Evolutionary conservation across 2,113 vertebrate species (phyloP).

Genomic region (Montifringilla adamsi): DNA sequence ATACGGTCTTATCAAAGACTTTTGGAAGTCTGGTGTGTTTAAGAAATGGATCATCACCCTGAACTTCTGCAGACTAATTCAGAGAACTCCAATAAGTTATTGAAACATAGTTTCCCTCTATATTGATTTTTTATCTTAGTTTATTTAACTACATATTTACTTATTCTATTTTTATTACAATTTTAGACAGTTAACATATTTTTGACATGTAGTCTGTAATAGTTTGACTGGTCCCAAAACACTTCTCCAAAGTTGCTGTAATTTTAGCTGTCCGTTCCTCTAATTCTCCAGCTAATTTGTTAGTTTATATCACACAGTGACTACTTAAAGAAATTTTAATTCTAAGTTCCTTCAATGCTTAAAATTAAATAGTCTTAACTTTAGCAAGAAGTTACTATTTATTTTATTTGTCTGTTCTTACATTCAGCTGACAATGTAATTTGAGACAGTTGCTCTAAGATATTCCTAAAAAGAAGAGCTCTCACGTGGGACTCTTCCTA

Average conservation of each 20-base stretch:
- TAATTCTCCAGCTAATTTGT: background rate
- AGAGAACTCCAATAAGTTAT: background rate
- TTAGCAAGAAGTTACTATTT: background rate
- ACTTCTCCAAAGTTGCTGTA: background rate
- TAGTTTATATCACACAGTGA: background rate
- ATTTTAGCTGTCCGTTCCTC: background rate
- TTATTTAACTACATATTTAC: background rate
- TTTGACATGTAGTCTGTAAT: background rate
- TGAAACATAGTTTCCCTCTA: background rate
- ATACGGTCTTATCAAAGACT: background rate
- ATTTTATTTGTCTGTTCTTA: background rate
- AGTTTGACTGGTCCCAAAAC: background rate
- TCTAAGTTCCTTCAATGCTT: background rate
- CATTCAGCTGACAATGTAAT: background rate
- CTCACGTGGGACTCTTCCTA: fast-evolving
- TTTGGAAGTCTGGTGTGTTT: background rate
- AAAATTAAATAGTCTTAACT: background rate
- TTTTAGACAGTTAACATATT: background rate
- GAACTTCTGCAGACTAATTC: background rate
- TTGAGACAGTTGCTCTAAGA: background rate
- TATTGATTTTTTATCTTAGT: background rate
- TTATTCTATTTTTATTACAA: background rate
- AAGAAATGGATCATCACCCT: background rate
- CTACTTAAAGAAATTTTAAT: background rate
- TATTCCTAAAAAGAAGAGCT: background rate